Percentiles rank a stretch among this genome's conserved stretches.
Conservation (phyloP, 2,797 vertebrate species). For the Callimico goeldii region DNA sequence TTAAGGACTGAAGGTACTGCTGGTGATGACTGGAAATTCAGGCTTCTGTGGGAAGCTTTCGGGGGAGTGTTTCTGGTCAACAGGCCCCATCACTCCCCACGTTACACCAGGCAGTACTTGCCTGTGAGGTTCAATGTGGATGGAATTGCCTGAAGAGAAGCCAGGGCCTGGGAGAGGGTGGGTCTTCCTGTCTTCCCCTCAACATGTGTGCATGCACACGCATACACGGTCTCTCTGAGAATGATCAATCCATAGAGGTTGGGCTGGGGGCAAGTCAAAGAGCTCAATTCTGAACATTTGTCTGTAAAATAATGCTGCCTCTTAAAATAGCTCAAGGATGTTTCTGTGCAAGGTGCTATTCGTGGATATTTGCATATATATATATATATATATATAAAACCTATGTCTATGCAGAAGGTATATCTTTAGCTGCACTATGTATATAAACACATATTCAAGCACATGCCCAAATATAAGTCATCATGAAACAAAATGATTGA, state of each 20-base stretch:
- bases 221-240: neutral
- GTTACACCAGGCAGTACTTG: neutral
- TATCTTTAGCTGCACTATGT: slow-evolving; percentile 61
- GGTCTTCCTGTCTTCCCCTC: neutral
- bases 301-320: slow-evolving; percentile 56
- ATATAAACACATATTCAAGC: slow-evolving; percentile 65
- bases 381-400: neutral
- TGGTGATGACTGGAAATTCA: neutral
- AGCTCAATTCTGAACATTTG: slow-evolving; percentile 55
- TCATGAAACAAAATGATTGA: slow-evolving; percentile 78
- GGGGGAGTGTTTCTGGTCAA: neutral
- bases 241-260: slow-evolving; percentile 49
- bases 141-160: neutral
- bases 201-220: neutral
- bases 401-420: slow-evolving; percentile 35
- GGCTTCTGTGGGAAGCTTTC: neutral
- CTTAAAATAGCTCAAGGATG: slow-evolving; percentile 67
- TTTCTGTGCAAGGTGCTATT: slow-evolving; percentile 64
- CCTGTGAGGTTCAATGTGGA: neutral
- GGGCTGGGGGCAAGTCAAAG: slow-evolving; percentile 48
- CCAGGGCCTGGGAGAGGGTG: neutral
- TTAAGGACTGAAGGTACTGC: neutral
- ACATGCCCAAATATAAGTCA: slow-evolving; percentile 69
- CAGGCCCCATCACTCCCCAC: neutral
- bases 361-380: slow-evolving; percentile 37